Conservation (phyloP, 2,888 invertebrate genomes). For the Fragum sueziense region DNA sequence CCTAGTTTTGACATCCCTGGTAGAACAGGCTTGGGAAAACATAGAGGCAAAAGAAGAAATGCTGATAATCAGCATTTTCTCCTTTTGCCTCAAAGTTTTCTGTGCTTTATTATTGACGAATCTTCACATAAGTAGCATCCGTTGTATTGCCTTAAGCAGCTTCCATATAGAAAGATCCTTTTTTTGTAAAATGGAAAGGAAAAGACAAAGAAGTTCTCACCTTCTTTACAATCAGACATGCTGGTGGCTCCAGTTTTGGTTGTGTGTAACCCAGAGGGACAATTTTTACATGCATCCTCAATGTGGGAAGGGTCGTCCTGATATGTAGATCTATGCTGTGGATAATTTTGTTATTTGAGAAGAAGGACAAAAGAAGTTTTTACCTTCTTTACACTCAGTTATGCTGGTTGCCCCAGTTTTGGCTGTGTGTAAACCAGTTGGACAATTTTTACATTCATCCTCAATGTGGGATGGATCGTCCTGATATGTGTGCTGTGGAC, state of each 20-base stretch:
- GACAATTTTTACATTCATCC: slow-evolving; percentile 22
- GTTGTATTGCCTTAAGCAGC: too few relatives aligned
- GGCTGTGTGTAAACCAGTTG: neutral
- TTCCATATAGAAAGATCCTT: too few relatives aligned
- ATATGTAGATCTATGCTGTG: neutral
- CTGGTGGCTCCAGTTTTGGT: neutral
- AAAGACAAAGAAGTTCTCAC: slow-evolving; percentile 9
- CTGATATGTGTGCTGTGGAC: slow-evolving; percentile 18
- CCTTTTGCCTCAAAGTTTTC: too few relatives aligned
- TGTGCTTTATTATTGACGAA: too few relatives aligned
- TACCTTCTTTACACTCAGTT: neutral
- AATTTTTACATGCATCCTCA: neutral
- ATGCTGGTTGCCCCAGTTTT: neutral
- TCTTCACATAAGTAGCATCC: too few relatives aligned
- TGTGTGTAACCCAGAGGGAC: neutral
- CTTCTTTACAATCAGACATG: neutral
- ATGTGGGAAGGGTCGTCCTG: neutral
- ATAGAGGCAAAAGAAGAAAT: too few relatives aligned
- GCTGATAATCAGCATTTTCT: too few relatives aligned
- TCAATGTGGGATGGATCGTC: neutral
- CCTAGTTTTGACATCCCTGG: too few relatives aligned
- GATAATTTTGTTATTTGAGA: neutral
- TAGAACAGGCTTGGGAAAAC: too few relatives aligned
- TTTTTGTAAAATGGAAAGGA: too few relatives aligned
- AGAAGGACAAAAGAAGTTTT: neutral